phyloP scores from a whole-genome alignment of 2,113 vertebrate species.

The Hypomesus transpacificus region DNA sequence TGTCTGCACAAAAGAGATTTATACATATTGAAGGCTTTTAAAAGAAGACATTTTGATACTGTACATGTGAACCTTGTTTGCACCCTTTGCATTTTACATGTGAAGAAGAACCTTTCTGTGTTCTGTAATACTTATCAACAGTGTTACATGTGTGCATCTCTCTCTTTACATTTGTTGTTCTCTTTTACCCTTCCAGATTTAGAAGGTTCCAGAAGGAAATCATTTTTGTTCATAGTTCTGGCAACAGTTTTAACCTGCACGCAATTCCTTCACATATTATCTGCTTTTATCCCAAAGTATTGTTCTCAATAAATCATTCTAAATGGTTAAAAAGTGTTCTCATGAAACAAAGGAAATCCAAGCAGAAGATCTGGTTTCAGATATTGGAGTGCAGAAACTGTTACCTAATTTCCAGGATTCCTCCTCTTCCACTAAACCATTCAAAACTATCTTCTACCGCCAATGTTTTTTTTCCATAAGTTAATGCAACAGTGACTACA shows the following conservation, averaged over 20 bases:
- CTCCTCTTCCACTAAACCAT: no score
- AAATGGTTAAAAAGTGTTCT: background rate
- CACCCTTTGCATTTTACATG: background rate
- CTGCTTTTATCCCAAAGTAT: background rate
- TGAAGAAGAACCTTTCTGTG: no score
- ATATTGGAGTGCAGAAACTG: background rate
- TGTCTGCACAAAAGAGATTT: background rate
- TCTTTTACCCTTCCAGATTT: background rate
- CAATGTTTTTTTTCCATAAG: no score
- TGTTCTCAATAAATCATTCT: background rate
- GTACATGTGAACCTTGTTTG: background rate
- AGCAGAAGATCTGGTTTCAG: background rate
- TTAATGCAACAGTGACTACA: no score
- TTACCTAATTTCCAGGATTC: background rate
- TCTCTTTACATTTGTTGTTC: background rate
- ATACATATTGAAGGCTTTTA: background rate
- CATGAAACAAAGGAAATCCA: background rate
- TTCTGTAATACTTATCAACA: no score
- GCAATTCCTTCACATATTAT: no score
- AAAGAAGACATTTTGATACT: background rate
- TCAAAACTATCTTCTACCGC: no score
- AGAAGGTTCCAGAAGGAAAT: no score
- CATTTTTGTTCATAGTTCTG: no score
- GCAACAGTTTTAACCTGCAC: no score
- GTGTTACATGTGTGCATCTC: no score